Evolutionary conservation across 2,888 invertebrate genomes (phyloP).

Genomic region (Euclidia mi): DNA sequence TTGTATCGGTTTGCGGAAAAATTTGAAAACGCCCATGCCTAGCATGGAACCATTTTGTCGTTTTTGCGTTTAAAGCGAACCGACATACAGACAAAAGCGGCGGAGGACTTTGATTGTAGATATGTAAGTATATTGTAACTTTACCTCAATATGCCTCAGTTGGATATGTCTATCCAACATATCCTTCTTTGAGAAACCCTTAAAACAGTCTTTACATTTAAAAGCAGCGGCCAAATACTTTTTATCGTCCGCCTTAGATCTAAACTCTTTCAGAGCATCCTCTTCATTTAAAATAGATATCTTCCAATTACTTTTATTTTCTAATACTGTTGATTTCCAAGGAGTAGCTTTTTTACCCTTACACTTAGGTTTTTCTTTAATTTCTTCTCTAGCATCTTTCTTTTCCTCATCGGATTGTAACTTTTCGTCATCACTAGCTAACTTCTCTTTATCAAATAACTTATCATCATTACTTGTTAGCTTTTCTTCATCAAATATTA

Average conservation of each 20-base stretch:
- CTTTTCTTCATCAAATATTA: neutral
- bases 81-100: no score
- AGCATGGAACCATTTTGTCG: no score
- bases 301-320: slow-evolving; percentile 69
- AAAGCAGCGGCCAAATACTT: slow-evolving; percentile 70
- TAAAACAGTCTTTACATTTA: slow-evolving; percentile 79
- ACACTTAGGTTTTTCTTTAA: slow-evolving; percentile 41
- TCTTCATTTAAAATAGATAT: slow-evolving; percentile 72
- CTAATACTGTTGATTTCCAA: slow-evolving; percentile 22
- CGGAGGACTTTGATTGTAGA: no score
- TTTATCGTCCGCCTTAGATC: slow-evolving; percentile 62
- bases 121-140: neutral
- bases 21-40: no score
- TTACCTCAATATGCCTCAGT: slow-evolving; percentile 76
- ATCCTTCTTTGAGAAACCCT: slow-evolving; percentile 78
- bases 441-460: slow-evolving; percentile 21
- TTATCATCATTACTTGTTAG: no score
- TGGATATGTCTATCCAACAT: slow-evolving; percentile 74
- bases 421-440: neutral
- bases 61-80: no score
- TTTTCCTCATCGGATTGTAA: neutral
- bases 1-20: no score
- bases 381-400: slow-evolving; percentile 25
- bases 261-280: slow-evolving; percentile 75
- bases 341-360: slow-evolving; percentile 30